Conservation (phyloP, 2,797 vertebrate species). For the Myotis pilosus region DNA sequence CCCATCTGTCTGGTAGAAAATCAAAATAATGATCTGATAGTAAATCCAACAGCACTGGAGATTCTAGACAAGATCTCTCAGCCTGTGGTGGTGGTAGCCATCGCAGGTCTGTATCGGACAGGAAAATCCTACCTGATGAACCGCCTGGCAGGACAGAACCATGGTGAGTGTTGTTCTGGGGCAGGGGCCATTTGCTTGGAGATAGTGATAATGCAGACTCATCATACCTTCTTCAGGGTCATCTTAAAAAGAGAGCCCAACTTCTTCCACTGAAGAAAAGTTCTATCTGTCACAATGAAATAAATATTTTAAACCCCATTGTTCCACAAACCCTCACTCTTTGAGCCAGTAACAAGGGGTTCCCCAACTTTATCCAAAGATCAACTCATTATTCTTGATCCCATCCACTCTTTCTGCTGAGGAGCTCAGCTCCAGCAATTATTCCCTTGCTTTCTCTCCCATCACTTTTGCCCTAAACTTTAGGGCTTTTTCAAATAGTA, state of each 20-base stretch:
- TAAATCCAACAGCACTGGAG: too few relatives aligned
- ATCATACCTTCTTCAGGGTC: not conserved
- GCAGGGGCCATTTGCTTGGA: not conserved
- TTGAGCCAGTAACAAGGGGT: not conserved
- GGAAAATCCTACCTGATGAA: too few relatives aligned
- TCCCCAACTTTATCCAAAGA: not conserved
- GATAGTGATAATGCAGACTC: not conserved
- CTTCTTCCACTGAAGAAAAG: not conserved
- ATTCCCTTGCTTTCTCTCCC: not conserved
- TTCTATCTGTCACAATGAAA: not conserved
- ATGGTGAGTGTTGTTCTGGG: not conserved
- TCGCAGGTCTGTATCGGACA: too few relatives aligned
- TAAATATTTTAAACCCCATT: not conserved
- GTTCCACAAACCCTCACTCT: not conserved
- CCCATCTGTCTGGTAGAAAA: too few relatives aligned
- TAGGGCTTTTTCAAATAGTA: not conserved
- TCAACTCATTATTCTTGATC: accelerated
- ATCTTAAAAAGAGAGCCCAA: not conserved
- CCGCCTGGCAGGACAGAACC: not conserved
- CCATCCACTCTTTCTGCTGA: not conserved
- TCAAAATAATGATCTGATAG: too few relatives aligned
- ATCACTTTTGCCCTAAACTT: not conserved
- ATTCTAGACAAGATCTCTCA: too few relatives aligned
- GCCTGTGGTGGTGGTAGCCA: too few relatives aligned
- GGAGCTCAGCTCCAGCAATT: not conserved